phyloP scores from a whole-genome alignment of 2,113 vertebrate species.

The Gobio gobio region DNA sequence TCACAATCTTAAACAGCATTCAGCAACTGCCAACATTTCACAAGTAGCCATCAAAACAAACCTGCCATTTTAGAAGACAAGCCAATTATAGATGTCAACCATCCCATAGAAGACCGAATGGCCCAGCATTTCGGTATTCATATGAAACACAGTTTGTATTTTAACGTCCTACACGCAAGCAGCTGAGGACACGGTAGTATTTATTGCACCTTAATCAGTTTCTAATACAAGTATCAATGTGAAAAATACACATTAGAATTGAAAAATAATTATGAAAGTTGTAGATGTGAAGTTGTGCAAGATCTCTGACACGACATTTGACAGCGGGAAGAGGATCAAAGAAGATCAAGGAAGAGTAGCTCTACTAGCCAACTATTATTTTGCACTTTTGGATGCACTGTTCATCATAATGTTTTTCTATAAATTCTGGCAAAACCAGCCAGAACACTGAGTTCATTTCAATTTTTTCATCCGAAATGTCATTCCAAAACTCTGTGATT shows the following conservation, averaged over 20 bases:
- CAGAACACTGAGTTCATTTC: not conserved
- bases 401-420: not conserved
- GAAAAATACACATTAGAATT: not conserved
- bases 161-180: not conserved
- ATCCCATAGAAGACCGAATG: not conserved
- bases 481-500: not conserved
- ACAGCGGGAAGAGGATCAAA: not conserved
- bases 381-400: not conserved
- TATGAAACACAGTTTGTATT: not conserved
- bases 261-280: not conserved
- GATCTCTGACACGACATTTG: not conserved
- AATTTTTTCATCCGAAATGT: not conserved
- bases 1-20: not conserved
- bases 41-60: not conserved
- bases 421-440: not conserved
- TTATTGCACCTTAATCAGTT: not conserved
- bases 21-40: constrained; percentile 6
- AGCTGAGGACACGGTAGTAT: not conserved
- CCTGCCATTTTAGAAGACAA: not conserved
- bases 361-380: not conserved
- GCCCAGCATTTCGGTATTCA: not conserved
- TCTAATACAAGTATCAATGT: not conserved
- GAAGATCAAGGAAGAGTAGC: not conserved
- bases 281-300: not conserved
- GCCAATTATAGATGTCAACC: not conserved